phyloP scores from a whole-genome alignment of 2,888 invertebrate genomes.

The Latrodectus elegans region DNA sequence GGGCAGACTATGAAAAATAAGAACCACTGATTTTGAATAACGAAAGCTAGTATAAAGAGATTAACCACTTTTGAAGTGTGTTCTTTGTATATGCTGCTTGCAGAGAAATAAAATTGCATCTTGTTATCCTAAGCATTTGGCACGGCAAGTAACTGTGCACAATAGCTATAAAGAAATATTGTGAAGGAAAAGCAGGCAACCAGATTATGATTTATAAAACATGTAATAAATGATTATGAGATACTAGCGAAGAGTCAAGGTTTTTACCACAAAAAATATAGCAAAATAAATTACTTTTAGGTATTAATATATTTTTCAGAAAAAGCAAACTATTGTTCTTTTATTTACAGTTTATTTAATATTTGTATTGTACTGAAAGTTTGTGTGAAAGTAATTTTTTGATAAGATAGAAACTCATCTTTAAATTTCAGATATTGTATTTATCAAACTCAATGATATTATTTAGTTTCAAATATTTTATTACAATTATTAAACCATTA shows the following conservation, averaged over 20 bases:
- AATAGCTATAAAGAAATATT: slow-evolving; percentile 18
- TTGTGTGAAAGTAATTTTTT: too few species aligned
- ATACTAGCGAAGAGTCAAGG: slow-evolving; percentile 36
- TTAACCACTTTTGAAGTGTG: not conserved
- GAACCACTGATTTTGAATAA: not conserved
- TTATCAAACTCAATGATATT: too few species aligned
- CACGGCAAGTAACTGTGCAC: slow-evolving; percentile 56
- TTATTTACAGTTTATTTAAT: too few species aligned
- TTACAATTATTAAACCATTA: too few species aligned
- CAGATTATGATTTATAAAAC: slow-evolving; percentile 32
- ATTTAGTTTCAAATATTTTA: too few species aligned
- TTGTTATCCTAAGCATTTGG: slow-evolving; percentile 65
- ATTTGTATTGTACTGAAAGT: too few species aligned
- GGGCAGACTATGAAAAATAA: not conserved
- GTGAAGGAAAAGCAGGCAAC: slow-evolving; percentile 26
- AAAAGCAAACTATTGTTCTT: too few species aligned
- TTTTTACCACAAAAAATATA: slow-evolving; percentile 6
- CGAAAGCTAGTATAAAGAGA: slow-evolving; percentile 10
- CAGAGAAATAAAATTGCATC: not conserved
- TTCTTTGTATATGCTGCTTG: not conserved
- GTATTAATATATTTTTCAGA: too few species aligned
- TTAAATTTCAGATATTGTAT: too few species aligned
- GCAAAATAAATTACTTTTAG: not conserved
- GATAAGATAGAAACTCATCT: too few species aligned
- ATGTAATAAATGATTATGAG: slow-evolving; percentile 23